Conservation (phyloP, 2,888 invertebrate species). For the Oxystoma pomonae region DNA sequence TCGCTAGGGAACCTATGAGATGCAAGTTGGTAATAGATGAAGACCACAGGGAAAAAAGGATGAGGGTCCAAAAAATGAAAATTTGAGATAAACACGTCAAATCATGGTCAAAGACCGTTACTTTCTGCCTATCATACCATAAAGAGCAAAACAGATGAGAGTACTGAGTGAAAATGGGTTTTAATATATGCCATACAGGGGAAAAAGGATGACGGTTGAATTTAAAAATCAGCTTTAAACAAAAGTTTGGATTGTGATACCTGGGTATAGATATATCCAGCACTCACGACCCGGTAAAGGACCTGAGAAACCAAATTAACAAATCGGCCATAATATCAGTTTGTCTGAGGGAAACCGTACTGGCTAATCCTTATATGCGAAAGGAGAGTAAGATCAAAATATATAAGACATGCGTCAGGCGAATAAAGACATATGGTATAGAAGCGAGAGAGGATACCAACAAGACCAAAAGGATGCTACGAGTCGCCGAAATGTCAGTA, state of each 20-base stretch:
- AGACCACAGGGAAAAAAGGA: not conserved
- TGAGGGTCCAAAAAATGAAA: no score
- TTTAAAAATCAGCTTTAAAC: no score
- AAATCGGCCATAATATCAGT: not conserved
- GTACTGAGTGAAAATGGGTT: no score
- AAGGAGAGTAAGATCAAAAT: not conserved
- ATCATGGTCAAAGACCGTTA: no score
- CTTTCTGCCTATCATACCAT: no score
- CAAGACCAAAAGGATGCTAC: no score
- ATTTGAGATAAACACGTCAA: no score
- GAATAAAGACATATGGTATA: not conserved
- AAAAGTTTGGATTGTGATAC: no score
- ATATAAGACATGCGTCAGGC: not conserved
- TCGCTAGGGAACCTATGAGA: not conserved
- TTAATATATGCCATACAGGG: no score
- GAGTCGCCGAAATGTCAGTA: not conserved
- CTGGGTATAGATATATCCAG: not conserved
- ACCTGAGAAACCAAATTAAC: conserved; percentile 1
- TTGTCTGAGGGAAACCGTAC: not conserved
- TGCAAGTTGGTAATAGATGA: not conserved
- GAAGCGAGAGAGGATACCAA: not conserved
- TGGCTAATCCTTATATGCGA: not conserved
- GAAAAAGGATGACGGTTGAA: no score
- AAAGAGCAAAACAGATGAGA: no score
- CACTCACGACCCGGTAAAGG: not conserved